A percentile compares a stretch with the other conserved stretches of the same genome.
These are phyloP conservation scores for Halocynthia roretzi DNA, from an alignment of 23 tunicate species.

Conservation along the genomic window DNA sequence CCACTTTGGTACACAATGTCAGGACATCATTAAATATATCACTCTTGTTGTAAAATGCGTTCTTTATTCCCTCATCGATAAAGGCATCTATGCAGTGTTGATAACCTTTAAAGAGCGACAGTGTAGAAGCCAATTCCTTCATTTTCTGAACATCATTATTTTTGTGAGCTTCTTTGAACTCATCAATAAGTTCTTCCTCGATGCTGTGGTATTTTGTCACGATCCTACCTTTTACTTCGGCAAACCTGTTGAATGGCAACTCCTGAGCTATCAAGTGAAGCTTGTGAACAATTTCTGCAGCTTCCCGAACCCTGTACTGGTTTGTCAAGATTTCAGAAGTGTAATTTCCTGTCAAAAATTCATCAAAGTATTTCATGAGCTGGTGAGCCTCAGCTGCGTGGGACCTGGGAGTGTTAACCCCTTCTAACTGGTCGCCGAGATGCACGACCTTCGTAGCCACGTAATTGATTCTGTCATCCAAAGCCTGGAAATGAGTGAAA, in stretches of 20 bases:
- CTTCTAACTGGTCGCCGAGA: conserved; percentile 98
- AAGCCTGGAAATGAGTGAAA: conserved; percentile 89
- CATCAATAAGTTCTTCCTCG: conserved; percentile 64
- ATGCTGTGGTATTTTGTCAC: conserved; percentile 20
- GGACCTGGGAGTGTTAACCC: conserved; percentile 94
- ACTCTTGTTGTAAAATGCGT: conserved; percentile 52
- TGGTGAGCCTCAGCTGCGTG: conserved; percentile 99
- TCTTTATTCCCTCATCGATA: conserved; percentile 68
- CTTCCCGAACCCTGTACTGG: conserved; percentile 70
- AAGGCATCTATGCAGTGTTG: conserved; percentile 95
- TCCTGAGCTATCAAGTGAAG: conserved; percentile 99
- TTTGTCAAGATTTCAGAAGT: conserved; percentile 66
- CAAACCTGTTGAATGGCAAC: conserved; percentile 73
- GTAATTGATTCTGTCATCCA: conserved; percentile 91
- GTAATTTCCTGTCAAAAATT: conserved; percentile 62
- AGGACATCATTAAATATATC: conserved; percentile 74
- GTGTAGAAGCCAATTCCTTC: conserved; percentile 75
- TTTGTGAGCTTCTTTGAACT: conserved; percentile 77
- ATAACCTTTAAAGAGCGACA: conserved; percentile 89
- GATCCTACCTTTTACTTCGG: conserved; percentile 34
- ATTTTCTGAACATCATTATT: conserved; percentile 65
- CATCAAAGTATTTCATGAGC: conserved; percentile 94
- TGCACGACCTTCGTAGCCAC: conserved; percentile 99
- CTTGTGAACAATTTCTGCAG: conserved; percentile 97
- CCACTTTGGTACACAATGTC: conserved; percentile 71